Conservation (phyloP, 92 coral and sea anemone genomes). For the Porites evermanni region DNA sequence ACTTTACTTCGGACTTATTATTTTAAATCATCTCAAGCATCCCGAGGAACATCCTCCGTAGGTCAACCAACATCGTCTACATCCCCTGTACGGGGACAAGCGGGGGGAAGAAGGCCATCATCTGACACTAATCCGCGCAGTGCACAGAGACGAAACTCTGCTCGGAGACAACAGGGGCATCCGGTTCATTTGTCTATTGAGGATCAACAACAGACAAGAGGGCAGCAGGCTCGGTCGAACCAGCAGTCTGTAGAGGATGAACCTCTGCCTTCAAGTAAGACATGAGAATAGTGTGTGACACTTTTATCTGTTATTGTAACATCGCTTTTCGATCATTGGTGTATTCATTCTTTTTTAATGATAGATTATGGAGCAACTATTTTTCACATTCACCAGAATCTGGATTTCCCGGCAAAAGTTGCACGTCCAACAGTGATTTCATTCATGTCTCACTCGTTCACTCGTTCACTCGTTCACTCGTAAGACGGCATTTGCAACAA, state of each 20-base stretch:
- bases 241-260: conserved; percentile 48
- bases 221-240: conserved; percentile 35
- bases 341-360: not conserved
- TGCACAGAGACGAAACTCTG: conserved; percentile 19
- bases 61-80: conserved; percentile 12
- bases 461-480: too few relatives aligned
- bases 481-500: too few relatives aligned
- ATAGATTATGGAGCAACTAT: not conserved
- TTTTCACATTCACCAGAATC: not conserved
- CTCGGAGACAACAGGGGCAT: conserved; percentile 62
- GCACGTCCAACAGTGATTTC: too few relatives aligned
- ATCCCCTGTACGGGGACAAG: conserved; percentile 25
- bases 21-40: conserved; percentile 47
- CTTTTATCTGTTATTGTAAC: not conserved
- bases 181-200: conserved; percentile 84
- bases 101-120: conserved; percentile 25
- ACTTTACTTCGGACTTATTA: conserved; percentile 22
- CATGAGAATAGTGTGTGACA: not conserved
- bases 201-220: conserved; percentile 64
- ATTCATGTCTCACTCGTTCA: too few relatives aligned
- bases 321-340: not conserved
- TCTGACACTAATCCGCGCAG: not conserved
- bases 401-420: too few relatives aligned
- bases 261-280: conserved; percentile 82
- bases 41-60: conserved; percentile 11